Conservation (phyloP, 2,113 vertebrate species). For the Dermatemys mawii region DNA sequence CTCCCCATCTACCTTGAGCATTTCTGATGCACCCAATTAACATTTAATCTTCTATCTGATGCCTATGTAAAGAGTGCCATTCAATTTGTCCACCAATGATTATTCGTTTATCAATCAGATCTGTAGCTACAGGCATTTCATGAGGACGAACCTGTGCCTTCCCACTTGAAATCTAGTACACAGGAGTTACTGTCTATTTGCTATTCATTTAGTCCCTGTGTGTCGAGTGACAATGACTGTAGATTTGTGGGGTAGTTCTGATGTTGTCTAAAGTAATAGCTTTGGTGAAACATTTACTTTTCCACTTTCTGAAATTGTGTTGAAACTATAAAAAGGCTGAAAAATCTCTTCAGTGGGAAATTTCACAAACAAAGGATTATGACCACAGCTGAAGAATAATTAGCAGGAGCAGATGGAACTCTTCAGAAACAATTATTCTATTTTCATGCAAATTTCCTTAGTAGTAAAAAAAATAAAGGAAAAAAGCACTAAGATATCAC, state of each 20-base stretch:
- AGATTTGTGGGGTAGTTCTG: background rate
- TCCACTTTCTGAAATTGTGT: slow-evolving; percentile 46
- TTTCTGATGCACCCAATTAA: background rate
- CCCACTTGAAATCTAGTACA: background rate
- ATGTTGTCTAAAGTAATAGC: background rate
- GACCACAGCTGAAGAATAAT: slow-evolving; percentile 71
- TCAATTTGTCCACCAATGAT: background rate
- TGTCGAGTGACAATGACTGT: background rate
- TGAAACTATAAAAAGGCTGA: slow-evolving; percentile 44
- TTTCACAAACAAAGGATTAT: slow-evolving; percentile 75
- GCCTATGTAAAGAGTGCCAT: too few relatives aligned
- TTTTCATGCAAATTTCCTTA: slow-evolving; percentile 75
- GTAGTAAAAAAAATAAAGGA: slow-evolving; percentile 48
- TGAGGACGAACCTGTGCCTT: background rate
- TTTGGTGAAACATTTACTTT: slow-evolving; percentile 11
- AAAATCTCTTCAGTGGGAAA: slow-evolving; percentile 70
- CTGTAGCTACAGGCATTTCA: background rate
- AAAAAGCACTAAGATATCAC: slow-evolving; percentile 63
- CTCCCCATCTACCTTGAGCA: background rate
- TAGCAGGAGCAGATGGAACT: slow-evolving; percentile 76
- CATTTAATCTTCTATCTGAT: background rate
- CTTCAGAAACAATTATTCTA: slow-evolving; percentile 75
- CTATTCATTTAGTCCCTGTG: background rate
- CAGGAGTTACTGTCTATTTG: background rate
- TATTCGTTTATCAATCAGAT: background rate